These are phyloP conservation scores for Acrocephalus arundinaceus DNA, from an alignment of 2,113 vertebrate species.

Conservation along the genomic window DNA sequence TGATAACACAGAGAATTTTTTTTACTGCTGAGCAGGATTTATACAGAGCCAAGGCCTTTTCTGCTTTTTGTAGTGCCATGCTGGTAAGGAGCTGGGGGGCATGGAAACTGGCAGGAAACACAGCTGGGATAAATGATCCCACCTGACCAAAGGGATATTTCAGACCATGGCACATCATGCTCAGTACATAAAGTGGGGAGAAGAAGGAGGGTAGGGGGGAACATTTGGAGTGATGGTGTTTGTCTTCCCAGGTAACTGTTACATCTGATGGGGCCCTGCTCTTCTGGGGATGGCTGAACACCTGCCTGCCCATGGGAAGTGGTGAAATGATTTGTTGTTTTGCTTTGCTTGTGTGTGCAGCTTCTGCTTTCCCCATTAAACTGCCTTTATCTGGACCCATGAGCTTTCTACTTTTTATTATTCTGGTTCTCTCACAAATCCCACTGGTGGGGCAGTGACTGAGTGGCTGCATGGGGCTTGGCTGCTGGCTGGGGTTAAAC, in stretches of 20 bases:
- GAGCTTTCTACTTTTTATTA: neutral
- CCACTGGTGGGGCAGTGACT: neutral
- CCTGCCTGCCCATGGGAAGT: neutral
- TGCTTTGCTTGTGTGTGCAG: neutral
- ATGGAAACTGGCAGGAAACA: neutral
- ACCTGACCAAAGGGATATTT: neutral
- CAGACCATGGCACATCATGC: neutral
- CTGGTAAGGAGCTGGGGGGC: neutral
- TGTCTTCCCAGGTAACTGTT: neutral
- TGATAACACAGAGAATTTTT: neutral
- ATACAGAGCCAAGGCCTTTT: neutral
- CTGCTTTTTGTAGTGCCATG: accelerated
- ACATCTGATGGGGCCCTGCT: neutral
- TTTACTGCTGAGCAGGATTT: neutral
- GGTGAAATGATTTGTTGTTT: neutral
- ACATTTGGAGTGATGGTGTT: neutral
- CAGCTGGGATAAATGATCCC: neutral
- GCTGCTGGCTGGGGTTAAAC: neutral
- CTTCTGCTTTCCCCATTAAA: neutral
- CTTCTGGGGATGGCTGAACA: neutral
- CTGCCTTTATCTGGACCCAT: neutral
- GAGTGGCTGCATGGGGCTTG: accelerated
- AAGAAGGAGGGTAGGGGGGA: neutral
- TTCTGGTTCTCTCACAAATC: neutral
- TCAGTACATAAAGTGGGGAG: neutral